These are phyloP conservation scores for Ambastaia sidthimunki DNA, from an alignment of 2,797 vertebrate species.

Conservation along the genomic window DNA sequence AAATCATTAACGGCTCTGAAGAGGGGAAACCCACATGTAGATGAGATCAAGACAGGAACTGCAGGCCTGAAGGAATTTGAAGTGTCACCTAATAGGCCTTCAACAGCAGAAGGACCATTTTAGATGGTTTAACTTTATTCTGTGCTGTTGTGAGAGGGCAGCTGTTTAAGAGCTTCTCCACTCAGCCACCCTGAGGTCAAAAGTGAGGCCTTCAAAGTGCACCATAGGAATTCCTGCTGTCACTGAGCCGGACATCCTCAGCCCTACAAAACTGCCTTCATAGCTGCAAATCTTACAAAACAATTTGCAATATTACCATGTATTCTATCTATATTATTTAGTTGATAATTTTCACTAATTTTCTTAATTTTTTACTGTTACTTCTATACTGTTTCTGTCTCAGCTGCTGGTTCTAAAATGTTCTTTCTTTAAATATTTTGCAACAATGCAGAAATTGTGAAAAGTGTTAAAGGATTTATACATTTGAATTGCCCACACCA, in stretches of 20 bases:
- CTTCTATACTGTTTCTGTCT: too few species aligned
- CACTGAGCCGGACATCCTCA: constrained; percentile 46
- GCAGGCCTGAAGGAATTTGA: constrained; percentile 3
- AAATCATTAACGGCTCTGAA: not conserved
- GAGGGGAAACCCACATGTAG: not conserved
- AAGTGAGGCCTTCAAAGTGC: constrained; percentile 48
- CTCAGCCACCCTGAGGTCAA: constrained; percentile 46
- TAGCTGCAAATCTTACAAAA: too few species aligned
- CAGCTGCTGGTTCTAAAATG: too few species aligned
- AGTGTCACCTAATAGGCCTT: constrained; percentile 10
- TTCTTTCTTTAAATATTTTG: too few species aligned
- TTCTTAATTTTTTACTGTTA: too few species aligned
- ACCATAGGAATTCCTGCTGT: constrained; percentile 11
- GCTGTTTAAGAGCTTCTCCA: constrained; percentile 40
- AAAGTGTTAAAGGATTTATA: too few species aligned
- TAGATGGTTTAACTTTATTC: constrained; percentile 33
- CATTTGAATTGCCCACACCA: not conserved
- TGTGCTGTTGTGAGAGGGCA: constrained; percentile 32
- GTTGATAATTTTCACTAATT: too few species aligned
- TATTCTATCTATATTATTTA: too few species aligned
- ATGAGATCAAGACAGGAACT: not conserved
- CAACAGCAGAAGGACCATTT: constrained; percentile 13
- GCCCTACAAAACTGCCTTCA: not conserved
- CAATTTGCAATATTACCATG: too few species aligned
- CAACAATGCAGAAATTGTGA: too few species aligned